phyloP scores from a whole-genome alignment of 2,797 vertebrate species.

The Salmo trutta region DNA sequence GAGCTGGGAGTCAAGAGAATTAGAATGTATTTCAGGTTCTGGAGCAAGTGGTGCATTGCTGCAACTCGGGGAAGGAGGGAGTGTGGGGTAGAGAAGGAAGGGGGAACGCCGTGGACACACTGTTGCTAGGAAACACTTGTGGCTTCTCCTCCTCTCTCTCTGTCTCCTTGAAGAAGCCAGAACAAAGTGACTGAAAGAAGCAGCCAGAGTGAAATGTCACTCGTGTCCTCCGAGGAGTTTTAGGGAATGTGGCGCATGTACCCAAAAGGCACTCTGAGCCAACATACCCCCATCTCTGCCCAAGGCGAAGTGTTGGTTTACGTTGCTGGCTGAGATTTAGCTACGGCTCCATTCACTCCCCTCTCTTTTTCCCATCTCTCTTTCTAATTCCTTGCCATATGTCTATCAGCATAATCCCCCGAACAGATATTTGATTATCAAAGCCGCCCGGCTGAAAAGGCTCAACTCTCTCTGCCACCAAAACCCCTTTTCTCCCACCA shows the following conservation, averaged over 20 bases:
- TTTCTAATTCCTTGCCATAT: slow-evolving; percentile 37
- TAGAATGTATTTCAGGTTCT: slow-evolving; percentile 72
- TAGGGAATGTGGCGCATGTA: slow-evolving; percentile 45
- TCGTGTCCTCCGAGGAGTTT: slow-evolving; percentile 53
- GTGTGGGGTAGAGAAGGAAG: slow-evolving; percentile 21
- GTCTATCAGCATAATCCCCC: slow-evolving; percentile 52
- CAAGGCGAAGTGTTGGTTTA: background rate
- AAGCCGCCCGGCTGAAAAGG: slow-evolving; percentile 48
- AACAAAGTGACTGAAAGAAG: slow-evolving; percentile 53
- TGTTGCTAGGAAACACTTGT: slow-evolving; percentile 87
- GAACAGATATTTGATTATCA: slow-evolving; percentile 62
- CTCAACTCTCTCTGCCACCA: slow-evolving; percentile 36
- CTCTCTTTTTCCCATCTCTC: slow-evolving; percentile 29
- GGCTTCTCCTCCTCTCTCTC: slow-evolving; percentile 56
- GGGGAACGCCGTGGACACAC: slow-evolving; percentile 49
- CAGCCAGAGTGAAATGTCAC: slow-evolving; percentile 66
- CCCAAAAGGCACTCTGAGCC: slow-evolving; percentile 50
- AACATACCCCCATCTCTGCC: slow-evolving; percentile 35
- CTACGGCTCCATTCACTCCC: background rate
- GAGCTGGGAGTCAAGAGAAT: slow-evolving; percentile 39
- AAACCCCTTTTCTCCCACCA: slow-evolving; percentile 23
- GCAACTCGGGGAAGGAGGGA: slow-evolving; percentile 56
- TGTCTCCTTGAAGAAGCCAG: slow-evolving; percentile 66
- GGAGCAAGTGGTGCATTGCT: slow-evolving; percentile 78
- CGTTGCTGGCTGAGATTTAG: background rate